phyloP scores from a whole-genome alignment of 2,797 vertebrate genomes.

The Erethizon dorsatum region DNA sequence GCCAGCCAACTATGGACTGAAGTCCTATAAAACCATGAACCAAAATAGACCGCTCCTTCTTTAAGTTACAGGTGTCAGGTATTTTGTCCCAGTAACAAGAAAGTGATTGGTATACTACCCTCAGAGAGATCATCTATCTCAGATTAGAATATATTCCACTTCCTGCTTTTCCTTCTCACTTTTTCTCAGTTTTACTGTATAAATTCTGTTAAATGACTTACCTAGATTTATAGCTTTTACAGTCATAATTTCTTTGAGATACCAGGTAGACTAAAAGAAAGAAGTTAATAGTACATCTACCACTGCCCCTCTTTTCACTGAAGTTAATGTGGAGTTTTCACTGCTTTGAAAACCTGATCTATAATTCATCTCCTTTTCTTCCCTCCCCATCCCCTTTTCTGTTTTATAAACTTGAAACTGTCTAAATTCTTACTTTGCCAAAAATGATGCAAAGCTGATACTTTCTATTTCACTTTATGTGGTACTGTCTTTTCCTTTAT shows the following conservation, averaged over 20 bases:
- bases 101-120: background rate
- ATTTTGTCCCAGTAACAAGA: background rate
- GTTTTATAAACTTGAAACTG: constrained; percentile 12
- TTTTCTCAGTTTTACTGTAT: constrained; percentile 18
- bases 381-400: background rate
- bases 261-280: background rate
- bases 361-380: background rate
- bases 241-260: constrained; percentile 13
- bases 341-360: constrained; percentile 32
- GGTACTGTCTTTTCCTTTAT: constrained; percentile 58
- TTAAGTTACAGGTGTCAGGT: background rate
- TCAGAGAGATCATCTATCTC: background rate
- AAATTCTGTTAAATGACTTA: constrained; percentile 7
- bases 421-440: constrained; percentile 54
- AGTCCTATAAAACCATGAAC: background rate
- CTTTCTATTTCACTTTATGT: constrained; percentile 14
- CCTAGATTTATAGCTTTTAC: background rate
- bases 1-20: background rate
- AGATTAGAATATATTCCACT: constrained; percentile 2
- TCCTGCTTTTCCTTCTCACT: background rate
- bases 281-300: background rate
- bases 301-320: background rate
- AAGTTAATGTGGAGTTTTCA: background rate
- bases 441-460: background rate
- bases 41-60: background rate